These are phyloP conservation scores for Brienomyrus brachyistius DNA, from an alignment of 2,113 vertebrate species.

Conservation along the genomic window DNA sequence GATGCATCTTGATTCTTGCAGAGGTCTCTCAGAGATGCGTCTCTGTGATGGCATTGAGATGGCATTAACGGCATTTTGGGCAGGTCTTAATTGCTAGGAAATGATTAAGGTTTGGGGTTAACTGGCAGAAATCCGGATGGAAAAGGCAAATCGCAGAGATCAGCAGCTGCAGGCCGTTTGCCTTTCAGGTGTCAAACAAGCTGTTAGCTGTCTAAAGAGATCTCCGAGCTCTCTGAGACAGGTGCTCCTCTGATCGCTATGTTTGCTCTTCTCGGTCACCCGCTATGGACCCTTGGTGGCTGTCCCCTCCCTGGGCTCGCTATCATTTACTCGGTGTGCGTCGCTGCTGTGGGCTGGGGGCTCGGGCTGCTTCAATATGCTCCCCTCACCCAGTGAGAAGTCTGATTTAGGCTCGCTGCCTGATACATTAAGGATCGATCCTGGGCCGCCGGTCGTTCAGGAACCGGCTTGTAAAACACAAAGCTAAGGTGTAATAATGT, in stretches of 20 bases:
- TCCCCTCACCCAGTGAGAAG: neutral
- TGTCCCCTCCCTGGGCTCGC: neutral
- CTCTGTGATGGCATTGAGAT: neutral
- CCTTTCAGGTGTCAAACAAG: neutral
- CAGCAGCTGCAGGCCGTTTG: neutral
- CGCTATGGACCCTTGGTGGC: neutral
- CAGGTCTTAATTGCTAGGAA: neutral
- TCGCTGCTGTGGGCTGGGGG: neutral
- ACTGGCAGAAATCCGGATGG: neutral
- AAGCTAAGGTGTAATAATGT: neutral
- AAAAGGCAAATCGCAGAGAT: neutral
- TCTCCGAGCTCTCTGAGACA: neutral
- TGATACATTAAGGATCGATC: neutral
- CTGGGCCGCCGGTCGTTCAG: neutral
- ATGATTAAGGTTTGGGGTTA: neutral
- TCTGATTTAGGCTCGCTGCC: neutral
- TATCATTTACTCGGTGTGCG: neutral
- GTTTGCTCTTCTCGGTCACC: neutral
- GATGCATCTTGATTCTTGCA: neutral
- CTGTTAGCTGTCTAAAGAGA: neutral
- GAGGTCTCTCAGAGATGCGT: too few relatives aligned
- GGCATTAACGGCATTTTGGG: neutral
- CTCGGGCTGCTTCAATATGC: neutral
- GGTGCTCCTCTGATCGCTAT: neutral
- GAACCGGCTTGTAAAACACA: slow-evolving; percentile 2